Evolutionary conservation across 1,140 invertebrate genomes (phyloP).

Genomic region (Lepidostoma basale): DNA sequence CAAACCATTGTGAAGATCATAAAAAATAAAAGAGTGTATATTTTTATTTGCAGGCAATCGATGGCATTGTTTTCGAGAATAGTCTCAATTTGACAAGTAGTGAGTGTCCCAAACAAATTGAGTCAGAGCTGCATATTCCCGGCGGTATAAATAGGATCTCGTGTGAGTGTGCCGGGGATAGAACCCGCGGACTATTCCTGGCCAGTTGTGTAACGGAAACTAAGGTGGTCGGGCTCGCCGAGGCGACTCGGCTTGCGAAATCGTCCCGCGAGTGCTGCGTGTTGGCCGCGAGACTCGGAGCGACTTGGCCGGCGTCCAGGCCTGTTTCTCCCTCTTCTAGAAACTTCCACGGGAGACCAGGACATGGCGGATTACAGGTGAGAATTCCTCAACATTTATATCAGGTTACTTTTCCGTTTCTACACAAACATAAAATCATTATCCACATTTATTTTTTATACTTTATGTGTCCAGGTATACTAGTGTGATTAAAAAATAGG

Average conservation of each 20-base stretch:
- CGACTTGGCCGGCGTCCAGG: background rate
- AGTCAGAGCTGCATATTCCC: background rate
- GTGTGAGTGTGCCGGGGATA: background rate
- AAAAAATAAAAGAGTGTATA: too few relatives aligned
- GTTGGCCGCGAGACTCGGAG: background rate
- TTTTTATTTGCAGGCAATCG: too few relatives aligned
- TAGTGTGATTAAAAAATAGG: too few relatives aligned
- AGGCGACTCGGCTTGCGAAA: conserved; percentile 1
- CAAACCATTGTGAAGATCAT: too few relatives aligned
- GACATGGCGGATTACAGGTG: conserved; percentile 19
- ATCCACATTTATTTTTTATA: too few relatives aligned
- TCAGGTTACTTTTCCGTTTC: too few relatives aligned
- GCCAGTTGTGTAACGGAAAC: conserved; percentile 16
- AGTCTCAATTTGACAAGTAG: conserved; percentile 1
- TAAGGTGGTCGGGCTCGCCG: background rate
- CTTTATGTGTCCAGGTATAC: too few relatives aligned
- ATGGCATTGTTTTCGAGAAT: too few relatives aligned
- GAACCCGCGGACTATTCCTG: conserved; percentile 5
- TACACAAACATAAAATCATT: too few relatives aligned
- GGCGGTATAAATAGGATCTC: conserved; percentile 6
- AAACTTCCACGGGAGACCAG: background rate
- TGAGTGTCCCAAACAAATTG: conserved; percentile 1
- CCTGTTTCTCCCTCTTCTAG: background rate
- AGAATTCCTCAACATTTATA: background rate
- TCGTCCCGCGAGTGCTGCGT: background rate